Conservation (phyloP, 2,888 invertebrate species). For the Anagyrus pseudococci region DNA sequence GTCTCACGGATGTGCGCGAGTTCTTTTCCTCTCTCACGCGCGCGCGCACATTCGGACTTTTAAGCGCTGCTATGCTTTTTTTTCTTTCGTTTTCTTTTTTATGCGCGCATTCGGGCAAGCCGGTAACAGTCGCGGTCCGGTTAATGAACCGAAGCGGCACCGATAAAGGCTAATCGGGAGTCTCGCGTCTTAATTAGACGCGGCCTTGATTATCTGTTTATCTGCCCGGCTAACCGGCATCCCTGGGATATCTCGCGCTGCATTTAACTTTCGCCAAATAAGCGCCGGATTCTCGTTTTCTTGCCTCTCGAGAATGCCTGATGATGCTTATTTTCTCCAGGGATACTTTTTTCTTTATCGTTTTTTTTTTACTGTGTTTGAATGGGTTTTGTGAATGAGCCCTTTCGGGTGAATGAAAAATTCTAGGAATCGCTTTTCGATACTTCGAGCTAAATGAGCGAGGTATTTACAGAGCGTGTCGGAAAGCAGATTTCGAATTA, state of each 20-base stretch:
- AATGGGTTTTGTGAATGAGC: conserved; percentile 8
- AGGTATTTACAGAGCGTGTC: too few species aligned
- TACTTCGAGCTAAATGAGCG: too few species aligned
- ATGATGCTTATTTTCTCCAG: too few species aligned
- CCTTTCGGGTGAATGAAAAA: conserved; percentile 2
- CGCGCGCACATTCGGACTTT: too few species aligned
- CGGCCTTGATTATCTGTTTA: conserved; percentile 13
- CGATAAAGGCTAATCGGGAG: conserved; percentile 16
- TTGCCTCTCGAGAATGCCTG: too few species aligned
- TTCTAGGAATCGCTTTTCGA: conserved; percentile 10
- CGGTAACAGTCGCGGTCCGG: conserved; percentile 23
- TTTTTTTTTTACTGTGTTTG: too few species aligned
- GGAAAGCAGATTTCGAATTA: too few species aligned
- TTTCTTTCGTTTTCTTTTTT: conserved; percentile 1
- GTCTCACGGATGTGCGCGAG: neutral
- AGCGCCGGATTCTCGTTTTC: too few species aligned
- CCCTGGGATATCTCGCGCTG: neutral
- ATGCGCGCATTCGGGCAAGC: neutral
- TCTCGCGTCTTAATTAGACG: conserved; percentile 26
- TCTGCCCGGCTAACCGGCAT: neutral
- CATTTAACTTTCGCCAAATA: too few species aligned
- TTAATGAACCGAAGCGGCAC: conserved; percentile 20
- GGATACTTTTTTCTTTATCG: too few species aligned
- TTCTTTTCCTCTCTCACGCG: neutral
- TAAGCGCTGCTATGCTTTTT: too few species aligned